Evolutionary conservation across 2,113 vertebrate genomes (phyloP).

Genomic region (Corydoras sp.): DNA sequence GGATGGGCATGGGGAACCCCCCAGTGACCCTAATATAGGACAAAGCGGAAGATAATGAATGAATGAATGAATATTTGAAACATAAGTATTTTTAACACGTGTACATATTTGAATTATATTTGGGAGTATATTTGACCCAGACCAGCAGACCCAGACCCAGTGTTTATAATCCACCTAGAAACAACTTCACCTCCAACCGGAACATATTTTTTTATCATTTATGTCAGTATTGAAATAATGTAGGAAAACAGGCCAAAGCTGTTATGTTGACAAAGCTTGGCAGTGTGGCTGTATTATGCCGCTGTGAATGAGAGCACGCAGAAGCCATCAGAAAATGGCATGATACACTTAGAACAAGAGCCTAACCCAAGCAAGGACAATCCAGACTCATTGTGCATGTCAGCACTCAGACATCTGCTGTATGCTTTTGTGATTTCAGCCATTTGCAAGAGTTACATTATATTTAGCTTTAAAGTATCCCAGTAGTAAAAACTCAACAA

Average conservation of each 20-base stretch:
- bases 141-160: too few relatives aligned
- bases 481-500: too few relatives aligned
- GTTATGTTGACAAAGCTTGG: neutral
- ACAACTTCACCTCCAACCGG: slow-evolving; percentile 2
- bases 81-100: too few relatives aligned
- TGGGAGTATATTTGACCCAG: too few relatives aligned
- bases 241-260: slow-evolving; percentile 7
- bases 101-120: too few relatives aligned
- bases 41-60: too few relatives aligned
- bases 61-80: too few relatives aligned
- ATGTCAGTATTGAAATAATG: neutral
- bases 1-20: too few relatives aligned
- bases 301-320: neutral
- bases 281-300: neutral
- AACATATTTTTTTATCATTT: neutral
- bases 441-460: neutral
- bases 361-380: neutral
- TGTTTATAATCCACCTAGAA: neutral
- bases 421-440: neutral
- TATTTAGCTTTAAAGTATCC: neutral
- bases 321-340: neutral
- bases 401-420: too few relatives aligned
- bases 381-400: slow-evolving; percentile 2
- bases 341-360: neutral
- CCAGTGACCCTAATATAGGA: too few relatives aligned